Evolutionary conservation across 2,888 invertebrate species (phyloP).

Genomic region (Epirrhoe alternata): DNA sequence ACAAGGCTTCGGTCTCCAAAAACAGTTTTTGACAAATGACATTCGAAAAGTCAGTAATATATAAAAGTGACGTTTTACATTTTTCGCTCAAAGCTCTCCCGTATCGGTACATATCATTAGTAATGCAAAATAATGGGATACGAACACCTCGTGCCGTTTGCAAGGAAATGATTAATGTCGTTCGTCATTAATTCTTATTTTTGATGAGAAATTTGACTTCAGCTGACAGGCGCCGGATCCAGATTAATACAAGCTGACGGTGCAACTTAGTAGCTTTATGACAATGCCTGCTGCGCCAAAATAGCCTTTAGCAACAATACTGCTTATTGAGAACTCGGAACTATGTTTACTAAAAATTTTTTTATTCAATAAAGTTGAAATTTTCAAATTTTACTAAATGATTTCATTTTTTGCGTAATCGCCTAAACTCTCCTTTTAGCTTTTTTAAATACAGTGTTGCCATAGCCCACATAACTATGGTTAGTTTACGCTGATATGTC

Average conservation of each 20-base stretch:
- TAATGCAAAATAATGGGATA: constrained; percentile 85
- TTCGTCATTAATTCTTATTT: constrained; percentile 85
- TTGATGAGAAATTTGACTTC: constrained; percentile 85
- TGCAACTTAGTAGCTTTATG: constrained; percentile 74
- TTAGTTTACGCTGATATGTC: constrained; percentile 30
- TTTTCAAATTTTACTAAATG: neutral
- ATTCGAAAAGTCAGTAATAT: constrained; percentile 53
- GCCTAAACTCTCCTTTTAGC: neutral
- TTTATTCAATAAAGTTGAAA: neutral
- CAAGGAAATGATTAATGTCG: constrained; percentile 83
- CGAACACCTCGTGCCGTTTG: constrained; percentile 85
- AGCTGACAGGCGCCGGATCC: constrained; percentile 71
- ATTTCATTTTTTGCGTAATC: neutral
- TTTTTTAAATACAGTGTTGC: constrained; percentile 23
- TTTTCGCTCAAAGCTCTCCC: constrained; percentile 71
- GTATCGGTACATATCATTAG: constrained; percentile 85
- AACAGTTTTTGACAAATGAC: constrained; percentile 29
- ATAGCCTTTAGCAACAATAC: constrained; percentile 34
- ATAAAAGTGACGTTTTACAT: constrained; percentile 70
- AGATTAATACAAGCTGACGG: constrained; percentile 83
- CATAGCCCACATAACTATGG: constrained; percentile 43
- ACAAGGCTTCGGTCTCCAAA: constrained; percentile 1
- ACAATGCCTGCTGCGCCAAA: constrained; percentile 56
- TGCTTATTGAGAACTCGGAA: constrained; percentile 6
- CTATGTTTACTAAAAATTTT: neutral